phyloP scores from a whole-genome alignment of 2,888 invertebrate species.

The Bursaphelenchus okinawaensis region DNA sequence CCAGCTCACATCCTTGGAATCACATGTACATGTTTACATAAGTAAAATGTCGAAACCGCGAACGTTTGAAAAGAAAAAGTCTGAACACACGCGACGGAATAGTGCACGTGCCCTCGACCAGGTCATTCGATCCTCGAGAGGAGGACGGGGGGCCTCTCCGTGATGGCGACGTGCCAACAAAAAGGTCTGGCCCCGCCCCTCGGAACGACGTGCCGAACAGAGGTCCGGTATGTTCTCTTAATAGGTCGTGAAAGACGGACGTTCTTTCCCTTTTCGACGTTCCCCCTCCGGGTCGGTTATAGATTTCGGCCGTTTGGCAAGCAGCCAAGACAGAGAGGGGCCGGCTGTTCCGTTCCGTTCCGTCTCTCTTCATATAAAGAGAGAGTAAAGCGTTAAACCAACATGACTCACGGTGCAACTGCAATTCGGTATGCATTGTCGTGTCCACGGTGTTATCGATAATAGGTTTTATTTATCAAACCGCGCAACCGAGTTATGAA shows the following conservation, averaged over 20 bases:
- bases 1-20: not conserved
- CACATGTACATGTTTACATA: not conserved
- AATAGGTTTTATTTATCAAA: too few relatives aligned
- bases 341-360: not conserved
- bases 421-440: too few relatives aligned
- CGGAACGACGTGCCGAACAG: not conserved
- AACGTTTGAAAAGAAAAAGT: not conserved
- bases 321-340: not conserved
- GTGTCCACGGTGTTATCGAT: too few relatives aligned
- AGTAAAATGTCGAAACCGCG: not conserved
- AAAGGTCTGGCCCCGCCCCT: too few relatives aligned
- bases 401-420: too few relatives aligned
- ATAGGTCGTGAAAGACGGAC: too few relatives aligned
- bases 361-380: not conserved
- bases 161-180: not conserved
- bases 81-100: not conserved
- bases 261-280: not conserved
- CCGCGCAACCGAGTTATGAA: not conserved
- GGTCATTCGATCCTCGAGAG: not conserved
- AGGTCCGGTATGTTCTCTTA: too few relatives aligned
- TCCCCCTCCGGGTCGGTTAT: not conserved
- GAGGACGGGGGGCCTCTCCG: not conserved
- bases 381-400: too few relatives aligned
- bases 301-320: not conserved
- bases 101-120: not conserved